These are phyloP conservation scores for Acrocera orbiculus DNA, from an alignment of 2,888 invertebrate species.

Conservation along the genomic window DNA sequence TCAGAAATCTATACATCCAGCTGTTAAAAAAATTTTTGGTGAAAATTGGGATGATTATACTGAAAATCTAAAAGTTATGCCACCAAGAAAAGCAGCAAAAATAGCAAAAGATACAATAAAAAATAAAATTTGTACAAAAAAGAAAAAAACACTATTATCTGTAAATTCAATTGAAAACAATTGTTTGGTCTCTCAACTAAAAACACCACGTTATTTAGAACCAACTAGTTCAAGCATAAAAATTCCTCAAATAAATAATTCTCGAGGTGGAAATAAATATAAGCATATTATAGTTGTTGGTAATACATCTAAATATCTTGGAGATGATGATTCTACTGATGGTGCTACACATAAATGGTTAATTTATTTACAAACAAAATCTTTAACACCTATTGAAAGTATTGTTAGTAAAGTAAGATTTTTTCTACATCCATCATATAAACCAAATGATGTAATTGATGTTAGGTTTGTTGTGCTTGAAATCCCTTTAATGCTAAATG, in stretches of 20 bases:
- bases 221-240: no score
- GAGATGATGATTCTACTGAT: slow-evolving; percentile 45
- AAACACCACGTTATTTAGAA: slow-evolving; percentile 28
- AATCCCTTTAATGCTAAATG: not conserved
- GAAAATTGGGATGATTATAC: slow-evolving; percentile 35
- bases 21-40: slow-evolving; percentile 53
- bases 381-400: slow-evolving; percentile 39
- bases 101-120: slow-evolving; percentile 27
- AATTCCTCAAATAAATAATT: slow-evolving; percentile 34
- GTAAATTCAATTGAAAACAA: no score
- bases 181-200: no score
- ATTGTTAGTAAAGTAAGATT: slow-evolving; percentile 60
- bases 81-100: slow-evolving; percentile 34
- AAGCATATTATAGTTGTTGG: slow-evolving; percentile 37
- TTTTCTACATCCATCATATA: slow-evolving; percentile 69
- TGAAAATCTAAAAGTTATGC: slow-evolving; percentile 33
- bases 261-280: slow-evolving; percentile 36
- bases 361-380: slow-evolving; percentile 61
- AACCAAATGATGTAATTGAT: slow-evolving; percentile 70
- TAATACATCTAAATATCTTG: slow-evolving; percentile 72
- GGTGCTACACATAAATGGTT: slow-evolving; percentile 75
- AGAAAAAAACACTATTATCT: no score
- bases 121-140: slow-evolving; percentile 19
- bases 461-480: slow-evolving; percentile 39
- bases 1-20: slow-evolving; percentile 51